phyloP scores from a whole-genome alignment of 2,113 vertebrate species.

The Nannospalax galili region DNA sequence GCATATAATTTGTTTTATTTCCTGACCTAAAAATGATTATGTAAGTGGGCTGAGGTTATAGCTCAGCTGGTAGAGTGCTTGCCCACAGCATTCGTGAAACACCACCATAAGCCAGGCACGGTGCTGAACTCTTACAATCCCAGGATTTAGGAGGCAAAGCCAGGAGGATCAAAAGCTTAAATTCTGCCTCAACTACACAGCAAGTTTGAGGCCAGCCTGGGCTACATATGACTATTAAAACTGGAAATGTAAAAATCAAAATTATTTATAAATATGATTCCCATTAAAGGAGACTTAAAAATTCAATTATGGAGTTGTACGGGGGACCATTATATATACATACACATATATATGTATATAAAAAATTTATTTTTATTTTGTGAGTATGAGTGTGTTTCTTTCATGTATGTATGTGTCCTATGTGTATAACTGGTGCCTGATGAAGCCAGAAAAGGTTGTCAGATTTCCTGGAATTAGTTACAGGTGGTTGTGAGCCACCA shows the following conservation, averaged over 20 bases:
- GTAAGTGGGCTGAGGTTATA: no score
- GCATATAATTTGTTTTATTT: not conserved
- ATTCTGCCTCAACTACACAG: not conserved
- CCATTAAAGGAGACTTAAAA: not conserved
- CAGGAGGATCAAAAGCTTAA: not conserved
- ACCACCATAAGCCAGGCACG: not conserved
- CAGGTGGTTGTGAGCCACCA: not conserved
- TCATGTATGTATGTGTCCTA: not conserved
- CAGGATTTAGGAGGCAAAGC: not conserved
- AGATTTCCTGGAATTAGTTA: no score
- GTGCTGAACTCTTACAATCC: no score
- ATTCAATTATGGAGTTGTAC: not conserved
- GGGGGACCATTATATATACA: not conserved
- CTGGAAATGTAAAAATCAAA: not conserved
- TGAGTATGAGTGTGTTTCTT: not conserved
- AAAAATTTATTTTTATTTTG: not conserved
- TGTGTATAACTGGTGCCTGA: not conserved
- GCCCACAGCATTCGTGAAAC: no score
- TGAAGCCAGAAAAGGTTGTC: no score
- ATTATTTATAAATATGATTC: slow-evolving; percentile 30
- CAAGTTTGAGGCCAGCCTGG: not conserved
- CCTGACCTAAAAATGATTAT: not conserved
- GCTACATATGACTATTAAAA: no score
- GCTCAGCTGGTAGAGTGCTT: not conserved
- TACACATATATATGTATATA: not conserved